Evolutionary conservation across 2,113 vertebrate genomes (phyloP), one percentile per base, ranked within the genome.

Genomic region (Stercorarius parasiticus): DNA sequence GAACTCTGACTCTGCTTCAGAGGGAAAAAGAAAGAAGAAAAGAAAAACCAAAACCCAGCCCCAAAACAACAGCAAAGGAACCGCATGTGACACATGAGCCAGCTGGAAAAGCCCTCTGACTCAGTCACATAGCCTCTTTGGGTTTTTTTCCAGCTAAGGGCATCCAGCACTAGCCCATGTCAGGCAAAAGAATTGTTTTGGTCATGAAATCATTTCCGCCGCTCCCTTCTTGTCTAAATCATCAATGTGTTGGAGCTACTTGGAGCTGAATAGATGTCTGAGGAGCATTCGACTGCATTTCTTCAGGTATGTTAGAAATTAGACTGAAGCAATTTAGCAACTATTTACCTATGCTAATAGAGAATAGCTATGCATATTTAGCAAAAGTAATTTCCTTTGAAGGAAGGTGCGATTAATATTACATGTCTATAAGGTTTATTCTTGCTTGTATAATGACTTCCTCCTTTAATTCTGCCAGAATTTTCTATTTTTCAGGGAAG

Each of bases 101-200:
- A 91, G n/a, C 70, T 91, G 77, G 91, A 96, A 95, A 96, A 96
- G 73, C 80, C 89, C 95, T 87, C 65, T 94, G 91, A 87, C 78
- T 96, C 69, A 84, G 21, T 34, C 66, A 59, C 42, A 47, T 34
- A 76, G 36, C 29, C 17, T 59, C 43, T 58, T 19, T 45, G 6
- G 6, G 5, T 62, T 26, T 11, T 20, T 84, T 66, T 9, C 45
- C 5, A 62, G 29, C 49, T 49, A 45, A 78, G n/a, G 64, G 38
- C 83, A 84, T 50, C 40, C 65, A 91, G 34, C 3, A 3, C 20
- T 34, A 81, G 61, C 25, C 65, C 40, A 69, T 56, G 30, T 80
- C 52, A 82, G 62, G 47, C 70, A 49, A 87, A 88, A 89, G 4
- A 76, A 82, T 67, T 90, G 69, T 82, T 94, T 86, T 76, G 70